Percentiles rank a stretch among this genome's conserved stretches.
phyloP scores from a whole-genome alignment of 2,113 vertebrate genomes.

The Pteruthius melanotis region DNA sequence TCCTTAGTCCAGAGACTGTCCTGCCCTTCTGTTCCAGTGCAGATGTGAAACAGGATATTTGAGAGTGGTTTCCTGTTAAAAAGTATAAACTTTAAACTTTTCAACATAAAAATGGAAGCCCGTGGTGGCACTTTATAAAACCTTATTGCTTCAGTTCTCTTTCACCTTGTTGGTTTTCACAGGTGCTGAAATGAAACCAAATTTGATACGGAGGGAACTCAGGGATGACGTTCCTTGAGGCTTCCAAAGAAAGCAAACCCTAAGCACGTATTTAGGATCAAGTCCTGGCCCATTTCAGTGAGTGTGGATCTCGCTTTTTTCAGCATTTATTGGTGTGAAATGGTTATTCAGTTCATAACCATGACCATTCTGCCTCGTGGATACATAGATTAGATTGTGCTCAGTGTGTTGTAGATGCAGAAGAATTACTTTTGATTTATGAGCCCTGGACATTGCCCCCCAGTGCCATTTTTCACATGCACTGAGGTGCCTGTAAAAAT shows the following conservation, averaged over 20 bases:
- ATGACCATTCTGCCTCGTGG: neutral
- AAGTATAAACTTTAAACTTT: neutral
- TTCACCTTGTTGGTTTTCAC: neutral
- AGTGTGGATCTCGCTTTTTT: neutral
- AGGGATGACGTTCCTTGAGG: neutral
- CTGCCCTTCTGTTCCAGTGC: neutral
- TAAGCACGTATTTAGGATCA: neutral
- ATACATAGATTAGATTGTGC: neutral
- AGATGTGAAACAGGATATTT: neutral
- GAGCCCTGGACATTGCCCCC: neutral
- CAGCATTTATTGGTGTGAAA: neutral
- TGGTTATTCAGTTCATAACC: neutral
- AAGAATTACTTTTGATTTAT: neutral
- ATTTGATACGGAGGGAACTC: neutral
- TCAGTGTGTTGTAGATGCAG: neutral
- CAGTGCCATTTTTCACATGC: neutral
- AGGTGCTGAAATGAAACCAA: neutral
- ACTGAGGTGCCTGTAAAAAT: neutral
- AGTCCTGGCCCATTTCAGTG: too few relatives aligned
- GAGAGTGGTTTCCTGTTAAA: neutral
- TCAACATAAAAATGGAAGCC: neutral
- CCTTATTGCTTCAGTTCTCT: neutral
- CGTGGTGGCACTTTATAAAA: neutral
- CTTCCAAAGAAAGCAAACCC: neutral
- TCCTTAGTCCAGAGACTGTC: neutral